Evolutionary conservation across 2,113 vertebrate genomes (phyloP).

Genomic region (Physeter macrocephalus): DNA sequence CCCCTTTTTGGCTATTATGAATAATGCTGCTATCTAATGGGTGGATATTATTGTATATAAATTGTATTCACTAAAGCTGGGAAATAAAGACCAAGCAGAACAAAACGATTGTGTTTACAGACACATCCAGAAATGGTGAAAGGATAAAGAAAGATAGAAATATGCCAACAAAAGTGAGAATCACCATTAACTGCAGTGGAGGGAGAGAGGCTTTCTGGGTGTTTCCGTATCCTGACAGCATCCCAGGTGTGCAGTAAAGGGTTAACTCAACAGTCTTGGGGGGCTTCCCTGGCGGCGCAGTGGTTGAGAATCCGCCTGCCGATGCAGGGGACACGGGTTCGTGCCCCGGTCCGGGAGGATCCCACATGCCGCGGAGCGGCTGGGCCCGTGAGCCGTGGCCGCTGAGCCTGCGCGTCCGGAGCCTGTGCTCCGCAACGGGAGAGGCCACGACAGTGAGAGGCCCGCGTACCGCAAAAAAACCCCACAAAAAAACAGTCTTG

Average conservation of each 20-base stretch:
- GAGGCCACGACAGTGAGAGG: too few species aligned
- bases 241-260: not conserved
- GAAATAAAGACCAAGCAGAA: not conserved
- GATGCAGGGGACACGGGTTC: too few species aligned
- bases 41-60: not conserved
- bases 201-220: constrained; percentile 81
- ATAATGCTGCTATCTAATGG: not conserved
- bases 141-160: not conserved
- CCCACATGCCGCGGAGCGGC: too few species aligned
- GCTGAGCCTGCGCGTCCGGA: too few species aligned
- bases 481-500: too few species aligned
- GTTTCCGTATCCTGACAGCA: not conserved
- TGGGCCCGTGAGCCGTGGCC: too few species aligned
- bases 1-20: not conserved
- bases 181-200: not conserved
- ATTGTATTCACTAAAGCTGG: not conserved
- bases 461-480: too few species aligned
- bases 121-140: not conserved
- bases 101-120: not conserved
- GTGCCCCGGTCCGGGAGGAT: too few species aligned
- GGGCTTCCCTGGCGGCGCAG: too few species aligned
- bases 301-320: too few species aligned
- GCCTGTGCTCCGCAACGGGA: too few species aligned
- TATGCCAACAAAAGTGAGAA: not conserved
- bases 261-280: not conserved